Percentiles rank a stretch among this genome's conserved stretches.
phyloP scores from a whole-genome alignment of 2,113 vertebrate genomes.

The Solea solea region DNA sequence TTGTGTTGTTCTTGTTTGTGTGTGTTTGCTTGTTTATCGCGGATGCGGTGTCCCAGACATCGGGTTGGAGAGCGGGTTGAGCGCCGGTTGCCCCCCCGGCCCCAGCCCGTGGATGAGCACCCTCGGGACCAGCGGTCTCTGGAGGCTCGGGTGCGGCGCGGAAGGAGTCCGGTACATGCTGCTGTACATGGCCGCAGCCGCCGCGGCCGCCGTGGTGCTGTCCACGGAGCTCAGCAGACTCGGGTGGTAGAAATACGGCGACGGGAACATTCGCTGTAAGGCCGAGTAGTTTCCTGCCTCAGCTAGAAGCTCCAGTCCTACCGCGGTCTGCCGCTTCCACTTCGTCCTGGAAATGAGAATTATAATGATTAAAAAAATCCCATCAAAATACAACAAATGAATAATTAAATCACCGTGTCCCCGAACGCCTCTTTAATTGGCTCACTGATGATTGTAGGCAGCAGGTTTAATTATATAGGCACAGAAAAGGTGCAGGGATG shows the following conservation, averaged over 20 bases:
- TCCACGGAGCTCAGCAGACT: conserved; percentile 95
- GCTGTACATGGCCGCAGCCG: conserved; percentile 98
- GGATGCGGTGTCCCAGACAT: conserved; percentile 90
- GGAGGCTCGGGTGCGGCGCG: conserved; percentile 91
- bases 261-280: conserved; percentile 97
- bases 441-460: conserved; percentile 68
- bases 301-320: conserved; percentile 93
- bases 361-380: neutral
- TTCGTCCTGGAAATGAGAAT: conserved; percentile 87
- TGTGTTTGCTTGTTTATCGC: conserved; percentile 81
- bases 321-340: conserved; percentile 96
- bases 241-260: conserved; percentile 98
- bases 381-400: conserved; percentile 73
- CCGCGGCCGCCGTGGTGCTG: conserved; percentile 94
- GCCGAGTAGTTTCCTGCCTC: conserved; percentile 98
- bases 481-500: neutral
- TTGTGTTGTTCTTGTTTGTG: conserved; percentile 12
- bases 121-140: conserved; percentile 95
- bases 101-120: conserved; percentile 98
- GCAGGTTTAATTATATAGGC: conserved; percentile 62
- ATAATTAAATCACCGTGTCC: conserved; percentile 76
- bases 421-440: conserved; percentile 70
- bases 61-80: conserved; percentile 91
- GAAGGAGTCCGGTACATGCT: conserved; percentile 98
- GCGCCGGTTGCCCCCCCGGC: conserved; percentile 92